Evolutionary conservation across 2,888 invertebrate species (phyloP), one percentile per base, ranked within the genome.

Genomic region (Exephanes ischioxanthus): DNA sequence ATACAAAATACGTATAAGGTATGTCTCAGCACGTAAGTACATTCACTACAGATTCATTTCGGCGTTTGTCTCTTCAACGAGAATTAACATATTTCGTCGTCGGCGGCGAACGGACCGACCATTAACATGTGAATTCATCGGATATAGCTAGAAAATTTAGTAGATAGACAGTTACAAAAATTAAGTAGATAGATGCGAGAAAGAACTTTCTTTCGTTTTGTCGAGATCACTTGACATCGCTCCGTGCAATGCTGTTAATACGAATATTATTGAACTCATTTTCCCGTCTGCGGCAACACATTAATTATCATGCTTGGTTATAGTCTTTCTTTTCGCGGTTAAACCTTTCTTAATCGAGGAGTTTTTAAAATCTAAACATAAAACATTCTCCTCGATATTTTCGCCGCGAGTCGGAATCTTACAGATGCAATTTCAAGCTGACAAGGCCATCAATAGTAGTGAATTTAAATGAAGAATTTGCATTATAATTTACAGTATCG

Each of bases 51-150:
- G 66, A 77, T 78, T 77, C 55, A 48, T 22, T 70, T 67, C 14
- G 67, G 58, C 72, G 33, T 77, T 77, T 67, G 58, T 83, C 77
- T 72, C 77, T 71, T 77, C 77, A 67, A 72, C 72, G 72, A 77
- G 45, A 45, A 26, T 45, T 61, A n/a, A 72, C 71, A 77, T 77
- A 77, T 77, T 77, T 58, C 48, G 66, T 77, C 58, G 66, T 78
- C 77, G 48, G 30, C 45, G n/a, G 67, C 19, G 19, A 33, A 55
- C 26, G 48, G 19, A 45, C 45, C 53, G 70, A 63, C 33, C 70
- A 45, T 58, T 22, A 61, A 45, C 41, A 48, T 63, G 6, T 71
- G n/a, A 66, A 71, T 76, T 48, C 11, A 67, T 78, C 41, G 7
- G 48, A 33, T 4, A 37, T n/a, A 19, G 19, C 19, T 3, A 41